Evolutionary conservation across 2,888 invertebrate species (phyloP).

Genomic region (Oxystoma pomonae): DNA sequence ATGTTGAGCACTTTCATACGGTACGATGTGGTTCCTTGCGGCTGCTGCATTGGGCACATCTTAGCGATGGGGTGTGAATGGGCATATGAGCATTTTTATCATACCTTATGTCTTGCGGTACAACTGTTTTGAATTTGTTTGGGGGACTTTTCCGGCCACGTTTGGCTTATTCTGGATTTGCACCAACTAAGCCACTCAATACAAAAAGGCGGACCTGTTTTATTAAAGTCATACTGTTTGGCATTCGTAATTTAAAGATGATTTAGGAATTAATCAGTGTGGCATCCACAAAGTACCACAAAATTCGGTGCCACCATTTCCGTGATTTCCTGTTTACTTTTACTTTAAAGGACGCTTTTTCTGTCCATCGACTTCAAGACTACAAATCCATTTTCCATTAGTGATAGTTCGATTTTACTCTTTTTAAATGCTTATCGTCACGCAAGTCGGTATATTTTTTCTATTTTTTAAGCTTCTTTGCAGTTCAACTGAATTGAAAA

Average conservation of each 20-base stretch:
- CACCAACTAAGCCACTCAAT: background rate
- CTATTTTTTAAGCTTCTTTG: too few species aligned
- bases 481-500: too few species aligned
- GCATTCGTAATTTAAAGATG: background rate
- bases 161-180: background rate
- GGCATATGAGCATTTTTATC: background rate
- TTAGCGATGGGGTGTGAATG: background rate
- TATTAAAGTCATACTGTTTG: background rate
- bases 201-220: background rate
- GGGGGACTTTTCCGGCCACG: background rate
- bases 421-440: too few species aligned
- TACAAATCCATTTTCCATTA: too few species aligned
- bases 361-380: too few species aligned
- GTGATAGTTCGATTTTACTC: too few species aligned
- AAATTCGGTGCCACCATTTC: too few species aligned
- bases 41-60: background rate
- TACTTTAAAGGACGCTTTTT: too few species aligned
- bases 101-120: background rate
- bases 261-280: background rate
- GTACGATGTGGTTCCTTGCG: background rate
- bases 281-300: background rate
- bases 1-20: background rate
- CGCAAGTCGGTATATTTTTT: too few species aligned
- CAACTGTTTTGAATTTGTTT: background rate
- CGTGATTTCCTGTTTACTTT: too few species aligned